Evolutionary conservation across 2,797 vertebrate genomes (phyloP), one percentile per base, ranked within the genome.

Genomic region (Scomberomorus guttatus): DNA sequence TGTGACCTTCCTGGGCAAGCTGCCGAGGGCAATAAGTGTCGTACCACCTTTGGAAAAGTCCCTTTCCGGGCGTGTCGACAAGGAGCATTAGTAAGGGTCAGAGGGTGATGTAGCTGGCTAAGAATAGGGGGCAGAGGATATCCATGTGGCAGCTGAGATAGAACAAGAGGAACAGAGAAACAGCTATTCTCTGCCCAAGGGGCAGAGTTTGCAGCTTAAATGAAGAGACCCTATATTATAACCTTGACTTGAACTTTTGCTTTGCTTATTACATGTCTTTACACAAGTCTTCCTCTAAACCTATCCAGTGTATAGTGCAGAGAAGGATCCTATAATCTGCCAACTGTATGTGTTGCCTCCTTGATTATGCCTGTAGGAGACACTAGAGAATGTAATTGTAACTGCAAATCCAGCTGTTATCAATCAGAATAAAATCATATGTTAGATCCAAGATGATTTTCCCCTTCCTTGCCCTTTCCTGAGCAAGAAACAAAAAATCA

Each of bases 31-130:
- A 87, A 80, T 70, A 64, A 79, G 81, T 73, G 81, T 85, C 48
- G 51, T 37, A 72, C 66, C 77, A 85, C 91, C 85, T 89, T 82
- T 59, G 78, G 81, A 85, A 54, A 83, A 81, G 73, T 79, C 70
- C 29, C 46, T 63, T 82, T 81, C 51, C 18, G 25, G 63, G 54
- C 72, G 72, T 88, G 85, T 87, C 58, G 82, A 92, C 89, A 91
- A 69, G 72, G 63, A 79, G 88, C 83, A 90, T 91, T 91, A 90
- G 87, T 27, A 39, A 65, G 64, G 90, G 88, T 92, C 84, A 88
- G 51, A 72, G 89, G 89, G 85, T 87, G 81, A 85, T 2, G 51
- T 52, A 34, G 72, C 77, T 34, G 72, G 80, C 74, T 56, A 70
- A 84, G 80, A 87, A 75, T 15, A 15, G 69, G 56, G 81, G 71